phyloP scores from a whole-genome alignment of 2,113 vertebrate genomes.

The Nestor notabilis region DNA sequence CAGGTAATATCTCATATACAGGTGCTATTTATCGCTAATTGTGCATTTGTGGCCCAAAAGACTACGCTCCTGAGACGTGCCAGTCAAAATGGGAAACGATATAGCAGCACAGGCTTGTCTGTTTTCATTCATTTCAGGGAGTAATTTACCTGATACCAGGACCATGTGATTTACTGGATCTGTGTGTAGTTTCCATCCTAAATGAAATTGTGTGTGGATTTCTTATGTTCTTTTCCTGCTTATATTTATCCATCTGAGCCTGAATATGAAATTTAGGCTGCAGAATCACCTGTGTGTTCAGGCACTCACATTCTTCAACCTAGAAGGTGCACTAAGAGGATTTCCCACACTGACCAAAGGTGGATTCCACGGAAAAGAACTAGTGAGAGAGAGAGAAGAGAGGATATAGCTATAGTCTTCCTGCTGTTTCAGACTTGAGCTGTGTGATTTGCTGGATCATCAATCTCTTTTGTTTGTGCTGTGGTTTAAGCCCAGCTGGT shows the following conservation, averaged over 20 bases:
- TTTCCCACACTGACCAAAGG: background rate
- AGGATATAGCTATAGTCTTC: background rate
- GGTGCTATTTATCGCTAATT: background rate
- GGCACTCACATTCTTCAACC: background rate
- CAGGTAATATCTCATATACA: background rate
- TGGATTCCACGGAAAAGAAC: background rate
- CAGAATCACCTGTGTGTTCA: background rate
- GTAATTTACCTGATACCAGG: background rate
- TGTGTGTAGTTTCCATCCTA: background rate
- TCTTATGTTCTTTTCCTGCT: background rate
- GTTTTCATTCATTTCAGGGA: background rate
- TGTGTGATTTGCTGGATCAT: background rate
- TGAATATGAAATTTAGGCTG: background rate
- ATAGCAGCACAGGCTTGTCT: background rate
- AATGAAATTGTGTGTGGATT: background rate
- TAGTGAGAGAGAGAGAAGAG: accelerated
- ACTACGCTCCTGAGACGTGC: background rate
- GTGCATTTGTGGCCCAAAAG: accelerated
- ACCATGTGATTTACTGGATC: background rate
- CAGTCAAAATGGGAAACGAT: background rate
- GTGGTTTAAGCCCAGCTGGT: no score
- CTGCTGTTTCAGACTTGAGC: background rate
- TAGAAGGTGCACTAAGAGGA: background rate
- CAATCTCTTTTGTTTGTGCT: background rate
- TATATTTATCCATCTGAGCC: background rate